Percentiles rank a stretch among this genome's conserved stretches.
Conservation (phyloP, 2,113 vertebrate species). For the Spea multiplicata region DNA sequence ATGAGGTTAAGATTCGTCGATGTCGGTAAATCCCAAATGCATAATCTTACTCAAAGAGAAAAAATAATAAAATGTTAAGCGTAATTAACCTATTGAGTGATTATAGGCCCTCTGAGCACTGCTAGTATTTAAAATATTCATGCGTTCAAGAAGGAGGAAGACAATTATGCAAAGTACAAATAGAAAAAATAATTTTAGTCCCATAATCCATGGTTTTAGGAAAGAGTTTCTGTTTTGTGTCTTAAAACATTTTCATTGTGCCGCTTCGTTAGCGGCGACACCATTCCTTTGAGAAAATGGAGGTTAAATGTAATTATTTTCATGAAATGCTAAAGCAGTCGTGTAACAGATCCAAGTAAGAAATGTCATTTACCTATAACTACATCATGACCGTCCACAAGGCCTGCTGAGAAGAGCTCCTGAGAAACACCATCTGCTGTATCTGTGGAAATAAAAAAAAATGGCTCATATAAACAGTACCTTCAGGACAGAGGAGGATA, state of each 20-base stretch:
- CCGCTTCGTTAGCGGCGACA: background rate
- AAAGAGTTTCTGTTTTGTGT: background rate
- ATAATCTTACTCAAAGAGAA: slow-evolving; percentile 6
- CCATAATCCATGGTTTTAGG: slow-evolving; percentile 20
- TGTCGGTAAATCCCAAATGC: background rate
- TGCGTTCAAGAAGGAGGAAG: background rate
- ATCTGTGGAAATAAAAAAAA: slow-evolving; percentile 77
- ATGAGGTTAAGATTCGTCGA: background rate
- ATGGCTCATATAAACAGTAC: slow-evolving; percentile 57
- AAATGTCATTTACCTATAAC: slow-evolving; percentile 86
- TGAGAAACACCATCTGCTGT: slow-evolving; percentile 98
- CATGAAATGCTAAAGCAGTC: slow-evolving; percentile 40
- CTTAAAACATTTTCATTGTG: background rate
- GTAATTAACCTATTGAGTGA: slow-evolving; percentile 1
- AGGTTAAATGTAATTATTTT: slow-evolving; percentile 46
- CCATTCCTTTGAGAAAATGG: slow-evolving; percentile 34
- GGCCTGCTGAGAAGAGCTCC: slow-evolving; percentile 95
- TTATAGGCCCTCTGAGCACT: background rate
- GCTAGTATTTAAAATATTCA: background rate
- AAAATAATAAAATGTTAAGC: slow-evolving; percentile 7
- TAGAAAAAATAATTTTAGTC: slow-evolving; percentile 6
- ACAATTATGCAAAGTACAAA: too few species aligned
- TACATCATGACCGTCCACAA: slow-evolving; percentile 94
- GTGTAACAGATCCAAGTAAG: slow-evolving; percentile 46
- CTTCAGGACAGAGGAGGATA: slow-evolving; percentile 53